Base-by-base conservation (phyloP, 1,140 invertebrate genomes). In the Saccostrea cuccullata region DNA sequence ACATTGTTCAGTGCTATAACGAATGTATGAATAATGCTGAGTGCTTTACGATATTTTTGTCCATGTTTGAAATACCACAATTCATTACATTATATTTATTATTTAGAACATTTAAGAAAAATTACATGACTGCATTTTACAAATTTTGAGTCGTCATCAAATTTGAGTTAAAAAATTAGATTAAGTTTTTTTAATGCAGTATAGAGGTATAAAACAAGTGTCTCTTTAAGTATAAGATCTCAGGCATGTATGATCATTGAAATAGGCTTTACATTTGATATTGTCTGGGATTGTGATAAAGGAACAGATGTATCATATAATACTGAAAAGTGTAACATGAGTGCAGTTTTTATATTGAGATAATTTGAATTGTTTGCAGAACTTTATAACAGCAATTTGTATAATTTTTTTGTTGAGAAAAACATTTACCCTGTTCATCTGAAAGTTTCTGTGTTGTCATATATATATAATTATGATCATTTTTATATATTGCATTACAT, bases 261-360 rank as follows among this genome's bases (percentile, higher is more conserved):
- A 77, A 77, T 40, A 26, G 70, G 70, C 70, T 77, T 73, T 73
- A 70, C 11, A 73, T 13, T 73, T 30, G 1, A 77, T 13, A 77
- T 64, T 77, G 23, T 36, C 13, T 77, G 70, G 70, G 30, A 77
- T 36, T 77, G 70, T 77, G 30, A 26, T 73, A 73, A 13, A 73
- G 4, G 58, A 30, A 77, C 23, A 77, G 23, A 77, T 77, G 70
- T 77, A 77, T 47, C 9, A 47, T 36, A 77, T 30, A 36, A 77
- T 77, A 26, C 70, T 77, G 26, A 40, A 77, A 26, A 77, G 70
- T 77, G 70, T 77, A 26, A 77, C 15, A 77, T 30, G 70, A 77
- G 70, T 77, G 70, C 70, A 77, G 36, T 77, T 77, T 77, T 36
- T 36, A 36, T 36, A 77, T 47, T 6, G 30, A 47, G 47, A 36